A percentile compares a stretch with the other conserved stretches of the same genome.
phyloP scores from a whole-genome alignment of 2,888 invertebrate species.

The Ochropleura leucogaster region DNA sequence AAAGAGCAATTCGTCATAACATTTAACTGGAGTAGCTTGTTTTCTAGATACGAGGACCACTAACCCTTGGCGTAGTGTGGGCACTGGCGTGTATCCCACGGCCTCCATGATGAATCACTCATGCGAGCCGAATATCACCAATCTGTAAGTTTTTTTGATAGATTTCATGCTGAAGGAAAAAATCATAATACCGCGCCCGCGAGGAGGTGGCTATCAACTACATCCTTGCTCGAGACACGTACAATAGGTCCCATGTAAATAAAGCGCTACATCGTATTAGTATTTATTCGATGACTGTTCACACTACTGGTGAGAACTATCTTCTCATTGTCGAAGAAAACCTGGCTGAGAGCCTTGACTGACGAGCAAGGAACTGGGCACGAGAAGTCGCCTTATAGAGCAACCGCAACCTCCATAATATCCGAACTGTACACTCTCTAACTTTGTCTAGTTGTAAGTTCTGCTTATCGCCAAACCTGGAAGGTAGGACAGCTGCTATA shows the following conservation, averaged over 20 bases:
- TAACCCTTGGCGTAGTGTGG: conserved; percentile 77
- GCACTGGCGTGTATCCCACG: conserved; percentile 96
- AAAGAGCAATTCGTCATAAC: neutral
- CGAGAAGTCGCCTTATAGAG: no score
- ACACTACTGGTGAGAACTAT: neutral
- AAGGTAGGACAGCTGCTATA: neutral
- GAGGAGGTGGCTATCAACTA: neutral
- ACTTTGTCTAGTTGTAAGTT: neutral
- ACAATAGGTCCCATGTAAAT: no score
- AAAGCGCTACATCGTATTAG: neutral
- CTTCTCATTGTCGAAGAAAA: neutral
- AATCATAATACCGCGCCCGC: neutral
- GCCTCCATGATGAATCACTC: conserved; percentile 98
- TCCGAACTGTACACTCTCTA: no score
- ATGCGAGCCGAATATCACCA: conserved; percentile 95
- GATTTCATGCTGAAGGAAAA: neutral
- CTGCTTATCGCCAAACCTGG: neutral
- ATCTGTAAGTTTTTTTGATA: conserved; percentile 88
- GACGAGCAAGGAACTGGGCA: neutral
- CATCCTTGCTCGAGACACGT: no score
- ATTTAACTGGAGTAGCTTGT: neutral
- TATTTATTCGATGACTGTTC: neutral
- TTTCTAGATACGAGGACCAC: neutral
- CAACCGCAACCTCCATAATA: no score
- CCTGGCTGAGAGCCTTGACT: neutral